These are phyloP conservation scores for Antheraea yamamai DNA, from an alignment of 2,888 invertebrate genomes.

Conservation along the genomic window DNA sequence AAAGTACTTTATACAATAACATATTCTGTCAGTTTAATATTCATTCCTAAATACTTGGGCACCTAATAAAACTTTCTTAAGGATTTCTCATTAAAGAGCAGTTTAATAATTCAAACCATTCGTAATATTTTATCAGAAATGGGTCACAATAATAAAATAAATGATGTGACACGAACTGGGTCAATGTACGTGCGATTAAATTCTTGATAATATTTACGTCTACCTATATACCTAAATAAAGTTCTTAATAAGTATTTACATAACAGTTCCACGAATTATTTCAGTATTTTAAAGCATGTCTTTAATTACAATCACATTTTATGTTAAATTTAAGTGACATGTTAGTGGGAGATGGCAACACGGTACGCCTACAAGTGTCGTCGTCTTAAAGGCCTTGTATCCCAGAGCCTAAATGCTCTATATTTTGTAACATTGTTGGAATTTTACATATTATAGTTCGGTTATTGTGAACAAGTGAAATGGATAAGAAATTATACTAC, in stretches of 20 bases:
- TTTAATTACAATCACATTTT: neutral
- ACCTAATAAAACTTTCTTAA: neutral
- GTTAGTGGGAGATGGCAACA: neutral
- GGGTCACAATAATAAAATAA: slow-evolving; percentile 15
- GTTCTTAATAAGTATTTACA: neutral
- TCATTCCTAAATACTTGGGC: neutral
- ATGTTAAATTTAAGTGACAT: neutral
- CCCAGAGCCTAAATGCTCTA: no score
- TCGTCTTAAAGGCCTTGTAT: no score
- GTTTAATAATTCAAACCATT: neutral
- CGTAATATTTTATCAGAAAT: slow-evolving; percentile 14
- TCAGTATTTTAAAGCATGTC: neutral
- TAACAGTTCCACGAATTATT: neutral
- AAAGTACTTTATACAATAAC: neutral
- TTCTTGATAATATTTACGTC: neutral
- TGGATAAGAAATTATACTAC: no score
- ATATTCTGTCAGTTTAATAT: neutral
- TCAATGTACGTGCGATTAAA: slow-evolving; percentile 6
- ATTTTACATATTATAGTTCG: no score
- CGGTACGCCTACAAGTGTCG: no score
- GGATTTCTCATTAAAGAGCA: neutral
- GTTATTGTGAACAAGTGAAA: no score
- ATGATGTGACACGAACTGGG: slow-evolving; percentile 14
- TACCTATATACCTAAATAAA: neutral
- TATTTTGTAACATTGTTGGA: no score